Evolutionary conservation across 2,797 vertebrate species (phyloP), one percentile per base, ranked within the genome.

Genomic region (Acipenser transmontanus): DNA sequence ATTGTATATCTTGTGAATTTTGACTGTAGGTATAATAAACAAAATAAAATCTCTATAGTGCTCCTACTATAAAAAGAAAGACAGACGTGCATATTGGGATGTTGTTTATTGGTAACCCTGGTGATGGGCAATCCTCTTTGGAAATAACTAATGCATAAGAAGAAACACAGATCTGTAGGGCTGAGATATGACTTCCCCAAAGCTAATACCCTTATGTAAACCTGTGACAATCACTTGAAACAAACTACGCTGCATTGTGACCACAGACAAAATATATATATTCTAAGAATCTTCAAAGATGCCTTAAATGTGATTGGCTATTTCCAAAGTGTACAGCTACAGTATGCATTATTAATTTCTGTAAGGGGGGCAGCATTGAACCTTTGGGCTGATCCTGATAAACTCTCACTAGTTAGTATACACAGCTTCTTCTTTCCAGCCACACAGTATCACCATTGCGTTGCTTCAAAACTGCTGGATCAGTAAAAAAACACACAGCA

Each of bases 71-170:
- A n/a, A 57, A 59, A 62, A 61, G 11, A 20, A 60, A 67, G 63
- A 67, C 64, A 63, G 62, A 64, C 49, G 63, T 64, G 67, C 49
- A 68, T 64, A 68, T 64, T 20, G 57, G 52, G 47, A 13, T 61
- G 56, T 66, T 70, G 52, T 64, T 67, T 71, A 64, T 67, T 62
- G 34, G 51, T 63, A 62, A 67, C 62, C 49, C 49, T 13, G 57
- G 62, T 61, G 34, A 63, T 54, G 57, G 57, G 48, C 66, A 71
- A 65, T 68, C 70, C 70, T 68, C 65, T 67, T 70, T 70, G 69
- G 61, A 67, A 66, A 70, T 70, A 70, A 67, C 63, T 63, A 67
- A 63, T 70, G 61, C 61, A 67, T 67, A 51, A 70, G 61, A 67
- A 62, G 69, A 60, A 65, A 60, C 69, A 48, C 50, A 70, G 65